Evolutionary conservation across 2,797 vertebrate species (phyloP).

Genomic region (Carduelis carduelis): DNA sequence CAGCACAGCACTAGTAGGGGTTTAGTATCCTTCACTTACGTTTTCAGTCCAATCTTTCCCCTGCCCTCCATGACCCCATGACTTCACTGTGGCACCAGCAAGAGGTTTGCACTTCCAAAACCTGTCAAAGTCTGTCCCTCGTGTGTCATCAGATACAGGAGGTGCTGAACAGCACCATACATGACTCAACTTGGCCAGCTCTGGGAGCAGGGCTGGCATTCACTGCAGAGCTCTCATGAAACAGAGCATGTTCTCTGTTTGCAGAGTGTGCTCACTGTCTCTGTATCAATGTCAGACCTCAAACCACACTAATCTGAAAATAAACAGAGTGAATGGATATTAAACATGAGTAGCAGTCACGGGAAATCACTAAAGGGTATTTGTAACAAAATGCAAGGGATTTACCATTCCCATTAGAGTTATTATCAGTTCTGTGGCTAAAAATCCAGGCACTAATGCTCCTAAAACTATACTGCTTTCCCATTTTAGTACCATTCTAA

Average conservation of each 20-base stretch:
- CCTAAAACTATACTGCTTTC: background rate
- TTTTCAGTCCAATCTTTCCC: background rate
- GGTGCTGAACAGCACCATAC: background rate
- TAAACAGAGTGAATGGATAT: background rate
- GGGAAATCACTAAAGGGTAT: background rate
- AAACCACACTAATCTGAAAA: background rate
- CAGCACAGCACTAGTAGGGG: background rate
- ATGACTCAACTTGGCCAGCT: background rate
- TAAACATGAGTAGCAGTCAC: background rate
- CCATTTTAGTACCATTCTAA: background rate
- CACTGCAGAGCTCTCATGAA: background rate
- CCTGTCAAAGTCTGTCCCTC: background rate
- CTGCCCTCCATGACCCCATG: accelerated
- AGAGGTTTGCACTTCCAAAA: background rate
- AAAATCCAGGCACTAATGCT: background rate
- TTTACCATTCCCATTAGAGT: background rate
- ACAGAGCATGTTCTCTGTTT: background rate
- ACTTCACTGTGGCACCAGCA: background rate
- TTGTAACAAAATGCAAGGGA: background rate
- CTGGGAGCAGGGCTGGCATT: background rate
- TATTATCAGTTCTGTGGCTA: background rate
- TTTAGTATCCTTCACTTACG: background rate
- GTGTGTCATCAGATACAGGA: accelerated
- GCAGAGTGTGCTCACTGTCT: background rate
- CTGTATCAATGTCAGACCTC: background rate